Evolutionary conservation across 2,113 vertebrate species (phyloP), one percentile per base, ranked within the genome.

Genomic region (Nesoenas mayeri): DNA sequence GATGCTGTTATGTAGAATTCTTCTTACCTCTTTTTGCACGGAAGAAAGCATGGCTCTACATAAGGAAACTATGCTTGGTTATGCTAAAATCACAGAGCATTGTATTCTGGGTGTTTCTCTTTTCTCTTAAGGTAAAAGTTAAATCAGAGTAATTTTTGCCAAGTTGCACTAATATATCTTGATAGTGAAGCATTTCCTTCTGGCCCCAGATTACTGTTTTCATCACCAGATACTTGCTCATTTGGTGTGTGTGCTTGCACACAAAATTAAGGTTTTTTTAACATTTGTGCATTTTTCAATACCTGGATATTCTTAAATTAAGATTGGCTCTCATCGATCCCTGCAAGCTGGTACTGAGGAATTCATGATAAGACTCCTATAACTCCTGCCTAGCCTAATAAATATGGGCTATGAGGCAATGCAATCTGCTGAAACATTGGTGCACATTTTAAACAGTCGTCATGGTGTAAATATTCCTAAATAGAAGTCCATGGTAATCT

Each of bases 401-500:
- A 94, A 95, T 95, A 75, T 50, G 54, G 69, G 48, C 61, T 90
- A 71, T 89, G 94, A 95, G 78, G 91, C 86, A 95, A 69, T 91
- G 85, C 95, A 96, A 94, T 97, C 91, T 96, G 85, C 92, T 95
- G 94, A 91, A 96, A 93, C 22, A 91, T 38, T 88, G 95, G 92
- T 80, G 88, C 85, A 93, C 82, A 95, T 88, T 78, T 96, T 62
- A 94, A 98, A 92, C 79, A 95, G 96, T 96, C 29, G 36, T 97
- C 97, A 71, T 87, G 94, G 94, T 89, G 57, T 94, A 95, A 97
- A 97, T 96, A 95, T 96, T 94, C 95, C 95, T 95, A 97, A 96
- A 88, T 89, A 97, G 88, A 91, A 96, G 91, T 97, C 93, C 94
- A 95, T 97, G 93, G 95, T 95, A 95, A 97, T 96, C 97, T 97